Percentiles rank a stretch among this genome's conserved stretches.
Evolutionary conservation across 2,113 vertebrate genomes (phyloP).

Genomic region (Salvelinus namaycush): DNA sequence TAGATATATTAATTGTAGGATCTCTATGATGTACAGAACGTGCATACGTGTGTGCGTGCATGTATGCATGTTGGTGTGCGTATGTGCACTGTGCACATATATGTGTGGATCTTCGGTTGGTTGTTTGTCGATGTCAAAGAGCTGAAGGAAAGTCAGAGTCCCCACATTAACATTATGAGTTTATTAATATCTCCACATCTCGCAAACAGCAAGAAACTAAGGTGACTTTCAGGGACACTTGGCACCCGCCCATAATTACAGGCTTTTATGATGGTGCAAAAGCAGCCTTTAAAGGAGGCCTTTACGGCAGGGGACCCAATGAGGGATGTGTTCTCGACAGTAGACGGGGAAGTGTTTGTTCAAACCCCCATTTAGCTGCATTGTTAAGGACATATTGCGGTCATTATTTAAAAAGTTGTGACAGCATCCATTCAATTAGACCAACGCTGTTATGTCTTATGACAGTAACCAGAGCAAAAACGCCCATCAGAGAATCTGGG

Average conservation of each 20-base stretch:
- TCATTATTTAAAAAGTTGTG: slow-evolving; percentile 54
- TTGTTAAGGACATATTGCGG: slow-evolving; percentile 43
- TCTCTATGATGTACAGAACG: neutral
- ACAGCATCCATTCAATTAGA: slow-evolving; percentile 55
- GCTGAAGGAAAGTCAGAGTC: neutral
- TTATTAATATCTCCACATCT: slow-evolving; percentile 39
- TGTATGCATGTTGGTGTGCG: neutral
- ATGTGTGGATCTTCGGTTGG: slow-evolving; percentile 1
- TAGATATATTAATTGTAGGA: no score
- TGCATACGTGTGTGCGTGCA: slow-evolving; percentile 12
- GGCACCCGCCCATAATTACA: slow-evolving; percentile 66
- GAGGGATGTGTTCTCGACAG: slow-evolving; percentile 50
- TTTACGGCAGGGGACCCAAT: slow-evolving; percentile 45
- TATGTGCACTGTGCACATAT: slow-evolving; percentile 18
- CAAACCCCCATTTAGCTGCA: slow-evolving; percentile 43
- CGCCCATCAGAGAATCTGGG: slow-evolving; percentile 34
- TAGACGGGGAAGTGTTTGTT: slow-evolving; percentile 54
- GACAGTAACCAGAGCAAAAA: slow-evolving; percentile 49
- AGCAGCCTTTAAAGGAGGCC: slow-evolving; percentile 50
- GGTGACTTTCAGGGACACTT: slow-evolving; percentile 72
- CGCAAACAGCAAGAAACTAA: slow-evolving; percentile 50
- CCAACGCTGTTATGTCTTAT: slow-evolving; percentile 32
- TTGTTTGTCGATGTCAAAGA: neutral
- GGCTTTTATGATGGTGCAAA: slow-evolving; percentile 62
- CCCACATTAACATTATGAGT: slow-evolving; percentile 32